Evolutionary conservation across 2,888 invertebrate genomes (phyloP).

Genomic region (Myathropa florea): DNA sequence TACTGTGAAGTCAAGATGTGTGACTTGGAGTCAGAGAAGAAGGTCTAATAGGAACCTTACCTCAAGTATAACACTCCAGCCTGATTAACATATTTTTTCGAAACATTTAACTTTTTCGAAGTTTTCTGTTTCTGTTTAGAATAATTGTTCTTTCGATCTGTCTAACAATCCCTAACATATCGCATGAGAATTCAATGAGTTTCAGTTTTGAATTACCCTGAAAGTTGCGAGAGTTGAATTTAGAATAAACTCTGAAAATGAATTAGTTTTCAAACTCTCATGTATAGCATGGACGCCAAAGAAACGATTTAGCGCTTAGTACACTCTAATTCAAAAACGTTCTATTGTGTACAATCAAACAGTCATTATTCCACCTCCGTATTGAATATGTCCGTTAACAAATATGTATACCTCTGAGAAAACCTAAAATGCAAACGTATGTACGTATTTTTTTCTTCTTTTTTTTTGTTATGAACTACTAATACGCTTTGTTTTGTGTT

Average conservation of each 20-base stretch:
- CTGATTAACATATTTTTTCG: neutral
- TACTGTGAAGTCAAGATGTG: neutral
- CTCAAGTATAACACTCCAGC: neutral
- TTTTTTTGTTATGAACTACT: too few relatives aligned
- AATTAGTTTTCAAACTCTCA: neutral
- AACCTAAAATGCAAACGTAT: slow-evolving; percentile 11
- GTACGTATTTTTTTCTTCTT: neutral
- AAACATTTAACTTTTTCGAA: neutral
- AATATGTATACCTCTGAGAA: neutral
- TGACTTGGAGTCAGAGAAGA: neutral
- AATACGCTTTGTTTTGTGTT: neutral
- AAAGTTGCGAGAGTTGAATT: neutral
- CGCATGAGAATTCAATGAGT: neutral
- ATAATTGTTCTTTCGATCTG: neutral
- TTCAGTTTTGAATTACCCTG: neutral
- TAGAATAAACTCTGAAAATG: neutral
- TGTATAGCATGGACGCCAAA: neutral
- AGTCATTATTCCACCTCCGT: slow-evolving; percentile 3
- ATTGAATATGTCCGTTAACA: slow-evolving; percentile 7
- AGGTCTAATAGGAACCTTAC: neutral
- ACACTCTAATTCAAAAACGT: neutral
- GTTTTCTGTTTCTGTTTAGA: neutral
- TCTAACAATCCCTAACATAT: neutral
- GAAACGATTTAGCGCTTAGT: neutral
- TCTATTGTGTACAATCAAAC: neutral